Conservation (phyloP, 2,113 vertebrate genomes). For the Dasypus novemcinctus region DNA sequence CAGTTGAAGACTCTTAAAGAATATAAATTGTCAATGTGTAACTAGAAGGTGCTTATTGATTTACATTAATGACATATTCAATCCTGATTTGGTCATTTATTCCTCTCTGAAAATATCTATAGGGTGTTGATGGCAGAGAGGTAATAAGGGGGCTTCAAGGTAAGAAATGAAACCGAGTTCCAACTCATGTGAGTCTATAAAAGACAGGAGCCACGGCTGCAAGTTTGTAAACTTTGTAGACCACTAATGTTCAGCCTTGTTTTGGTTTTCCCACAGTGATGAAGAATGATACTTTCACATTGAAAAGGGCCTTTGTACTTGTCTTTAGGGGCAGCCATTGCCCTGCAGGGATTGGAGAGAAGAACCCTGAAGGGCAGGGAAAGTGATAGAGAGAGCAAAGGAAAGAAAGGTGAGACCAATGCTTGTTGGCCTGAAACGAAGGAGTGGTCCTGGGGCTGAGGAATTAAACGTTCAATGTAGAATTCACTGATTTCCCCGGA, state of each 20-base stretch:
- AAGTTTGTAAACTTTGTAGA: background rate
- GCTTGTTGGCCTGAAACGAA: too few relatives aligned
- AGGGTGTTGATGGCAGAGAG: background rate
- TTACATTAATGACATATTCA: background rate
- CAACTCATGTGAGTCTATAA: background rate
- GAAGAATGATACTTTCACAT: background rate
- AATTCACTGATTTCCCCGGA: background rate
- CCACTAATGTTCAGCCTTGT: background rate
- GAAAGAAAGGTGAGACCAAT: background rate
- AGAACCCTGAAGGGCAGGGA: too few relatives aligned
- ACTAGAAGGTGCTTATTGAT: background rate
- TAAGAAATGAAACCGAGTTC: background rate
- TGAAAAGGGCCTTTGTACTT: background rate
- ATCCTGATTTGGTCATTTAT: background rate
- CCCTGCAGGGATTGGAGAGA: background rate
- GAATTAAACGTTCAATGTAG: background rate
- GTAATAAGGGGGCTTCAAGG: background rate
- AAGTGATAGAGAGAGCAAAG: background rate
- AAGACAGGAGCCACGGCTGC: background rate
- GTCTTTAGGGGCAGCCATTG: background rate
- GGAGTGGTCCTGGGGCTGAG: background rate
- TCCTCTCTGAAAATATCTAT: background rate
- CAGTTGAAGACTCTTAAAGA: background rate
- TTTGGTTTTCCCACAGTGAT: background rate
- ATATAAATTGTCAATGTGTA: background rate